A percentile compares a stretch with the other conserved stretches of the same genome.
phyloP scores from a whole-genome alignment of 1,140 invertebrate species.

The Papilio helenus region DNA sequence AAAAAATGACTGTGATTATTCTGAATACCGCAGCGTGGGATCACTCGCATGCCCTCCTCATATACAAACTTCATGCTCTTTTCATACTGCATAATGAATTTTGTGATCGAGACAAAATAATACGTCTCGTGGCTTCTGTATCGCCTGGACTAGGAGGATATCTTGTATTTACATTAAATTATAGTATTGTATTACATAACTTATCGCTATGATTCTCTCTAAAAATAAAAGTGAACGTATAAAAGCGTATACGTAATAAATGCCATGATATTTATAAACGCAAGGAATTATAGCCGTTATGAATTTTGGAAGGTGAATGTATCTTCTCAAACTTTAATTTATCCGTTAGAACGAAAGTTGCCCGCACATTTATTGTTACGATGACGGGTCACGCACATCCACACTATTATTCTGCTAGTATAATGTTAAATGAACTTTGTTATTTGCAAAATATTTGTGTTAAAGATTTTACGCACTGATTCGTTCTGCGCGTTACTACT shows the following conservation, averaged over 20 bases:
- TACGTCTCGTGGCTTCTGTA: no score
- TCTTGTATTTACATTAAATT: background rate
- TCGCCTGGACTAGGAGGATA: background rate
- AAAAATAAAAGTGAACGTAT: slow-evolving; percentile 76
- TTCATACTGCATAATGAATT: no score
- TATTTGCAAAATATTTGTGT: background rate
- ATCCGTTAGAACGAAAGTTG: slow-evolving; percentile 47
- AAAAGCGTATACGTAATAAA: slow-evolving; percentile 56
- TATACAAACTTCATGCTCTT: no score
- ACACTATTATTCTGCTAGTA: slow-evolving; percentile 45
- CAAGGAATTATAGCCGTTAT: slow-evolving; percentile 52
- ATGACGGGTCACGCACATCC: slow-evolving; percentile 27
- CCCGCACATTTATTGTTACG: slow-evolving; percentile 29
- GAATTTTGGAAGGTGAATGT: slow-evolving; percentile 45
- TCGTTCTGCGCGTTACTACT: background rate
- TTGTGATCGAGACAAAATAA: no score
- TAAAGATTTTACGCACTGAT: slow-evolving; percentile 31
- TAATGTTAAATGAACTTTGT: slow-evolving; percentile 52
- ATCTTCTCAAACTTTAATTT: slow-evolving; percentile 40
- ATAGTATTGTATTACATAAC: background rate
- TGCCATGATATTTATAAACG: slow-evolving; percentile 60
- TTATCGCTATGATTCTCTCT: slow-evolving; percentile 59
- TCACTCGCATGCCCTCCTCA: no score
- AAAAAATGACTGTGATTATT: no score
- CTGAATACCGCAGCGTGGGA: no score